Base-by-base conservation (phyloP, 2,113 vertebrate species). In the Maylandia zebra region DNA sequence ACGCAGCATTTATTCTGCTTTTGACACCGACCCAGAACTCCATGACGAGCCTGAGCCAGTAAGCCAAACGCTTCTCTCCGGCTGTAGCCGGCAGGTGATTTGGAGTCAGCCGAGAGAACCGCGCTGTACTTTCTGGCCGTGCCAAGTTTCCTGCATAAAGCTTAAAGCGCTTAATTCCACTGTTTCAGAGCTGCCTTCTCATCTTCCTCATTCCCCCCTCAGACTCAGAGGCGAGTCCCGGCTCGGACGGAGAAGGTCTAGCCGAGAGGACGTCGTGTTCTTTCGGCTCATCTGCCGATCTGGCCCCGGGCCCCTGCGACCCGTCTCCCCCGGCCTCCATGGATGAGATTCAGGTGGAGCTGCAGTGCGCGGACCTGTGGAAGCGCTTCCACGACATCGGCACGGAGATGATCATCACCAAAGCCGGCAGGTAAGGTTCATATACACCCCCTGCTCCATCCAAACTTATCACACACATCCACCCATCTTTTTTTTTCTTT, bases 321-420 rank as follows among this genome's bases (percentile, higher is more conserved):
- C 90, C 96, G 12, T 95, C 95, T 17, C 92, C 97, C 64, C 91
- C 97, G 88, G 96, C 97, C 84, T 98, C 98, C 90, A 99, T 99
- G 99, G 98, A 99, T 86, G 98, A 99, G 92, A 99, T 99, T 89
- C 98, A 99, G 95, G 98, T 99, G 96, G 99, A 99, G 94, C 95
- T 99, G 87, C 99, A 99, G 84, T 99, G 99, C 83, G 98, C 98
- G 1, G 98, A 99, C 92, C 97, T 99, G 83, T 99, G 99, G 99
- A 99, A 99, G 95, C 97, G 99, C 89, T 99, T 99, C 96, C 98
- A 99, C 85, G 98, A 99, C 83, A 99, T 99, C 85, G 99, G 99
- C 88, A 99, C 99, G 1, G 99, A 99, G 95, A 99, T 99, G 99
- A 99, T 99, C 93, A 99, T 99, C 96, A 99, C 99, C 0, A 99